Base-by-base conservation (phyloP, 2,888 invertebrate species). In the Micoletzkya japonica region DNA sequence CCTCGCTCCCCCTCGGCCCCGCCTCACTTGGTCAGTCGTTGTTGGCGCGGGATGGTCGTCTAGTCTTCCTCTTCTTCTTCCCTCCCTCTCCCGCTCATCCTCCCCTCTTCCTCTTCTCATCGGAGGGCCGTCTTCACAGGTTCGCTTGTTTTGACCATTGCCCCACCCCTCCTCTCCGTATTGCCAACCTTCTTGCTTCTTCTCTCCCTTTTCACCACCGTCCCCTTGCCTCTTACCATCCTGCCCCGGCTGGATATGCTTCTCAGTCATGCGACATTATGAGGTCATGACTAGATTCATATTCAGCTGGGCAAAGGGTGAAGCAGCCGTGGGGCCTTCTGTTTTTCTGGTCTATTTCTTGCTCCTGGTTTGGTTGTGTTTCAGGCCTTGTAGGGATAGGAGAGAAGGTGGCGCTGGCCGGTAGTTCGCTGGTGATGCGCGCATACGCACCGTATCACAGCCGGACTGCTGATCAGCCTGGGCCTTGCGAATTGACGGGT, bases 281-380 rank as follows among this genome's bases (percentile, higher is more conserved):
- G n/a, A 20, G 28, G 28, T 44, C 61, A 61, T 61, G 61, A 61
- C 61, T 61, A 61, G 61, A 61, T 49, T 49, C 61, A 44, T 61
- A 61, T 49, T 61, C 61, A 61, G 61, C 61, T 61, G 61, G 61
- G 61, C 61, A 49, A 30, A 49, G 61, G 44, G 61, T 61, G 30
- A 49, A 49, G 61, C 49, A 30, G 4, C n/a, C 32, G 30, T 6
- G 20, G 32, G 20, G 26, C 14, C 6, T 17, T 17, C 26, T 14
- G 26, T 14, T 52, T 14, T 52, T 52, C 26, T 17, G 24, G n/a
- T 6, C 6, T 17, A 39, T 39, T 17, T 39, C 39, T 39, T 39
- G 7, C 17, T 7, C 7, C 7, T 10, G 39, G 10, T 10, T 17
- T 17, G 17, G 39, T 39, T 39, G 17, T 7, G 17, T 17, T 39